phyloP scores from a whole-genome alignment of 2,888 invertebrate genomes.

The Drosophila eohydei region DNA sequence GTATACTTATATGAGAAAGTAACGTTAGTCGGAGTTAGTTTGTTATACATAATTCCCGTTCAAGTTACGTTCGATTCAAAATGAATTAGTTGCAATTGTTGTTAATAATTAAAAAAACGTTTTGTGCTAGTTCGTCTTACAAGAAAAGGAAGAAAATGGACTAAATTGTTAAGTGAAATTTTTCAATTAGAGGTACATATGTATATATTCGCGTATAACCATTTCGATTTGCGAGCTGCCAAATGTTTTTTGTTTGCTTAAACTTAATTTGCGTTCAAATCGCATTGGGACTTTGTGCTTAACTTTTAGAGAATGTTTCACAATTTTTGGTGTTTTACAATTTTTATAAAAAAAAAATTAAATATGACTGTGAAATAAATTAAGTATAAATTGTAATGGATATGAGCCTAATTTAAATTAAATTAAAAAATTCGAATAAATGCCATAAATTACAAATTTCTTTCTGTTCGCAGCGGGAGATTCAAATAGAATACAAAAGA shows the following conservation, averaged over 20 bases:
- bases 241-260: constrained; percentile 45
- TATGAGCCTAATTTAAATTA: constrained; percentile 45
- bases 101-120: constrained; percentile 25
- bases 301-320: constrained; percentile 15
- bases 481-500: constrained; percentile 61
- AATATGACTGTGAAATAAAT: constrained; percentile 64
- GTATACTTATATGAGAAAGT: constrained; percentile 46
- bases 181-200: constrained; percentile 67
- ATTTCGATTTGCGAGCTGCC: constrained; percentile 40
- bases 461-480: constrained; percentile 47
- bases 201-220: constrained; percentile 50
- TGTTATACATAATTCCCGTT: constrained; percentile 26
- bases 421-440: constrained; percentile 44
- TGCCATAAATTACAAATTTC: constrained; percentile 51
- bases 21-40: constrained; percentile 25
- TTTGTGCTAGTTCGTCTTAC: constrained; percentile 51
- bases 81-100: constrained; percentile 24
- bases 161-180: constrained; percentile 49
- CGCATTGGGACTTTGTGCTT: constrained; percentile 50
- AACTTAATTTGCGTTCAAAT: constrained; percentile 59
- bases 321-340: constrained; percentile 56
- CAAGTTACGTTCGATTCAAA: constrained; percentile 32
- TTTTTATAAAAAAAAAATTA: constrained; percentile 20
- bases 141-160: constrained; percentile 51
- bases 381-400: constrained; percentile 36